phyloP scores from a whole-genome alignment of 2,888 invertebrate genomes.

The Yponomeuta malinellus region DNA sequence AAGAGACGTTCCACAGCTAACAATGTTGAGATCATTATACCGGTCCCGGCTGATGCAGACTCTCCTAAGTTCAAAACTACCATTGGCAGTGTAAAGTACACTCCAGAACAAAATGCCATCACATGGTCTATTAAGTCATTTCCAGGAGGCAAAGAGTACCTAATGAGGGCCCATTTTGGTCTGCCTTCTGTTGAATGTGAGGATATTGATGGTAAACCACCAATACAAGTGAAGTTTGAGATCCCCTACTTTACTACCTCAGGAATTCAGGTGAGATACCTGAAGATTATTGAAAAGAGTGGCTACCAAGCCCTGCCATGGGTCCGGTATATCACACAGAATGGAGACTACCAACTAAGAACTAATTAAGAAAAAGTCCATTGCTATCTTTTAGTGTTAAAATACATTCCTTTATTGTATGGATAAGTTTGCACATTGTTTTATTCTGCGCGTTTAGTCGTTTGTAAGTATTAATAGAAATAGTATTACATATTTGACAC shows the following conservation, averaged over 20 bases:
- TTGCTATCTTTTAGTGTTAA: slow-evolving; percentile 5
- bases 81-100: slow-evolving; percentile 97
- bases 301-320: slow-evolving; percentile 99
- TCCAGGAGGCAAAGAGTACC: slow-evolving; percentile 98
- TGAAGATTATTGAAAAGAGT: slow-evolving; percentile 99
- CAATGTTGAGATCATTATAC: slow-evolving; percentile 98
- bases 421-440: slow-evolving; percentile 38
- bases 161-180: slow-evolving; percentile 99
- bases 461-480: slow-evolving; percentile 36
- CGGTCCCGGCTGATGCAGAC: slow-evolving; percentile 97
- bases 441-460: slow-evolving; percentile 45
- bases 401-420: slow-evolving; percentile 32
- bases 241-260: slow-evolving; percentile 99
- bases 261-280: slow-evolving; percentile 96
- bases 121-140: slow-evolving; percentile 99
- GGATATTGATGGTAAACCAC: slow-evolving; percentile 96
- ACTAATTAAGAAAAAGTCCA: slow-evolving; percentile 80
- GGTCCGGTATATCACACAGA: slow-evolving; percentile 99
- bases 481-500: slow-evolving; percentile 43
- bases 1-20: slow-evolving; percentile 98
- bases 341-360: slow-evolving; percentile 98
- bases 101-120: slow-evolving; percentile 96
- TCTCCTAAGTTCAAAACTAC: slow-evolving; percentile 99
- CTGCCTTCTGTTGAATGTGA: slow-evolving; percentile 96
- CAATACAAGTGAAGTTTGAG: slow-evolving; percentile 99